These are phyloP conservation scores for Triplophysa siluroides DNA, from an alignment of 2,113 vertebrate genomes.

Conservation along the genomic window DNA sequence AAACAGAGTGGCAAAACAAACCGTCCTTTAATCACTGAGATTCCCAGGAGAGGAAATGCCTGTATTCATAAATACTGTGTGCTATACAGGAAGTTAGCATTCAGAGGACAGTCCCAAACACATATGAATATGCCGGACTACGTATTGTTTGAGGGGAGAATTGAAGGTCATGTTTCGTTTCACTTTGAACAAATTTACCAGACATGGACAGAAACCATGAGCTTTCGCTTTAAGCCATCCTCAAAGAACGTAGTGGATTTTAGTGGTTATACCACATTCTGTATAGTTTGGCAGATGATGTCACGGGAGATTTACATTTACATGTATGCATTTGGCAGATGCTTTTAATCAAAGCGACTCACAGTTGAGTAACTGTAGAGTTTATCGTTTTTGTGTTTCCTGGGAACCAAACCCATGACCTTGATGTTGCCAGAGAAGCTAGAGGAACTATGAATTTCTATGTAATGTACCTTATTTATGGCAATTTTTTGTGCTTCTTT, in stretches of 20 bases:
- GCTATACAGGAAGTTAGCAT: constrained; percentile 60
- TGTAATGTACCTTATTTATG: too few species aligned
- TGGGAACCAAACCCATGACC: too few species aligned
- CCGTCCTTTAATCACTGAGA: constrained; percentile 61
- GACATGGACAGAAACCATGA: background rate
- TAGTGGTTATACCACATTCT: background rate
- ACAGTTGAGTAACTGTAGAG: too few species aligned
- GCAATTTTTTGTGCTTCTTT: too few species aligned
- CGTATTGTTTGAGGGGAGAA: constrained; percentile 19
- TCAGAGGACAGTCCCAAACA: constrained; percentile 29
- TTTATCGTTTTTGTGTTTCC: too few species aligned
- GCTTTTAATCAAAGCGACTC: too few species aligned
- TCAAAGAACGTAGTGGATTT: background rate
- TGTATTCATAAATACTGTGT: constrained; percentile 63
- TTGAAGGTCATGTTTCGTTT: constrained; percentile 8
- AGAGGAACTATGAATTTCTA: too few species aligned
- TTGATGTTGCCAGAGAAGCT: too few species aligned
- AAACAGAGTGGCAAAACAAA: constrained; percentile 46
- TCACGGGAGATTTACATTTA: too few species aligned
- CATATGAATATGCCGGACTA: background rate
- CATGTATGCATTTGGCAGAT: too few species aligned
- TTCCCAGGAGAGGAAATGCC: constrained; percentile 69
- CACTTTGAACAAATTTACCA: constrained; percentile 7
- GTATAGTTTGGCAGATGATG: background rate
- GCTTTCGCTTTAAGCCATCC: background rate